phyloP scores from a whole-genome alignment of 2,888 invertebrate genomes.

The Drosophila niveifrons region DNA sequence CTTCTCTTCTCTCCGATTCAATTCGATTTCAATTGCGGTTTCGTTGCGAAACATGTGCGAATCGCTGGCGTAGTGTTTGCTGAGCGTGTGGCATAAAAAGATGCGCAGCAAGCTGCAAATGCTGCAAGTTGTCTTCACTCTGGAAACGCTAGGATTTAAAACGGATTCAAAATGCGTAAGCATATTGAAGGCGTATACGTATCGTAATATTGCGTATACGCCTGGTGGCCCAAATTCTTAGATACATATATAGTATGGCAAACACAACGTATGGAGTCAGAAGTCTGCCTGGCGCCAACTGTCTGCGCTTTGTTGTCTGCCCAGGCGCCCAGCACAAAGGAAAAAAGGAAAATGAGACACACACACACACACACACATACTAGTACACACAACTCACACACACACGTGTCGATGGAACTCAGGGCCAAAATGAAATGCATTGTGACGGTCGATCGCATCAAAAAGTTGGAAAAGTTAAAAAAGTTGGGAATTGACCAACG shows the following conservation, averaged over 20 bases:
- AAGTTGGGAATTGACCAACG: conserved; percentile 20
- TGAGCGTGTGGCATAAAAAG: conserved; percentile 12
- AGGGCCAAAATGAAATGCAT: conserved; percentile 44
- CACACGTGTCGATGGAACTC: conserved; percentile 10
- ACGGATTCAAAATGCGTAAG: conserved; percentile 40
- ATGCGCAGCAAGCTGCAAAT: conserved; percentile 48
- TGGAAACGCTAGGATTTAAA: conserved; percentile 53
- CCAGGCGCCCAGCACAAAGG: conserved; percentile 31
- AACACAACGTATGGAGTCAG: conserved; percentile 12
- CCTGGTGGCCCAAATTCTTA: conserved; percentile 4
- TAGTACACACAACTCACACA: neutral
- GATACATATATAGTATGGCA: neutral
- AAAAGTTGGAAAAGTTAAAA: conserved; percentile 10
- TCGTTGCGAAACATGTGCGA: neutral
- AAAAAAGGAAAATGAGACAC: neutral
- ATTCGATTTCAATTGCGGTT: neutral
- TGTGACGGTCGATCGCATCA: conserved; percentile 49
- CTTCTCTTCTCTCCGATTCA: neutral
- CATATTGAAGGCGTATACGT: neutral
- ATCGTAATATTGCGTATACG: conserved; percentile 40
- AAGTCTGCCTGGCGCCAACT: conserved; percentile 74
- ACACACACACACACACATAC: conserved; percentile 7
- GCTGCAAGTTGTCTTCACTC: conserved; percentile 38
- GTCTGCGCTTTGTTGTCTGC: conserved; percentile 54
- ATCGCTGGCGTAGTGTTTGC: conserved; percentile 1